phyloP scores from a whole-genome alignment of 92 coral and sea anemone genomes.

The Palythoa caribaeorum region DNA sequence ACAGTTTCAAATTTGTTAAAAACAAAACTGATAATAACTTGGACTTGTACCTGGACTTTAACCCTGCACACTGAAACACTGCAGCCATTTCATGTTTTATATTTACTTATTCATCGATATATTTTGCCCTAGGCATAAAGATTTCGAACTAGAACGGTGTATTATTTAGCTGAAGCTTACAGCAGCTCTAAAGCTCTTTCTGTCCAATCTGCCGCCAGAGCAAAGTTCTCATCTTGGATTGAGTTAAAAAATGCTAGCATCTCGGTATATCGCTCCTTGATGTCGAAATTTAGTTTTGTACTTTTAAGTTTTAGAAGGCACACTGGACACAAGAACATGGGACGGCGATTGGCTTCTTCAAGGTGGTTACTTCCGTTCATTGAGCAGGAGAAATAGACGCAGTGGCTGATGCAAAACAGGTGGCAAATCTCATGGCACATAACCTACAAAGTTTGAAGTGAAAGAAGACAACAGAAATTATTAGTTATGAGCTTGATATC shows the following conservation, averaged over 20 bases:
- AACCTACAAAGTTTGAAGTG: conserved; percentile 29
- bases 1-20: too few relatives aligned
- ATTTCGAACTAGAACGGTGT: too few relatives aligned
- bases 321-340: conserved; percentile 67
- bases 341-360: conserved; percentile 53
- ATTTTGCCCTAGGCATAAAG: too few relatives aligned
- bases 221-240: conserved; percentile 61
- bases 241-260: conserved; percentile 52
- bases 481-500: neutral
- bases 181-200: conserved; percentile 40
- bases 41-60: too few relatives aligned
- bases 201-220: conserved; percentile 37
- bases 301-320: conserved; percentile 58
- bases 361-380: conserved; percentile 71
- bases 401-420: conserved; percentile 57
- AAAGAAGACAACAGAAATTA: neutral
- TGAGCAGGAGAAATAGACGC: conserved; percentile 59
- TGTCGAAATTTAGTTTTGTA: conserved; percentile 34
- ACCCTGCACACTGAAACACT: too few relatives aligned
- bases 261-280: conserved; percentile 60
- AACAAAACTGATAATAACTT: too few relatives aligned
- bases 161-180: neutral
- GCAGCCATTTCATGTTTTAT: too few relatives aligned
- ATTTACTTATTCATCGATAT: too few relatives aligned
- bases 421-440: conserved; percentile 71